phyloP scores from a whole-genome alignment of 2,888 invertebrate species.

The Cylindroiulus punctatus region DNA sequence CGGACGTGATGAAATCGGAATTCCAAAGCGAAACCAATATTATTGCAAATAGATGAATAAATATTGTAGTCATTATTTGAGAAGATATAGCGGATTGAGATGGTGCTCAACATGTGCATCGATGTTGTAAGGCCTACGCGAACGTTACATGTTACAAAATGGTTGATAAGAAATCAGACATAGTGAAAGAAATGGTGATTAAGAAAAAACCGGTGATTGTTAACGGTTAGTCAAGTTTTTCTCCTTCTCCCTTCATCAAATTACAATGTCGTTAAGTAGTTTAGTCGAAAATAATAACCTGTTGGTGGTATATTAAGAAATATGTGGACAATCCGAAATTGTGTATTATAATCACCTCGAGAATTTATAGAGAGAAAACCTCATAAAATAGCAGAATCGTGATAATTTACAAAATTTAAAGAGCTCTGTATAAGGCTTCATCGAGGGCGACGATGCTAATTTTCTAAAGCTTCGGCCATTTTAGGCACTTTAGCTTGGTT shows the following conservation, averaged over 20 bases:
- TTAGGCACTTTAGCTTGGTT: constrained; percentile 42
- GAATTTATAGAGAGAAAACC: constrained; percentile 4
- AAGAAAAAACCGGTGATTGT: background rate
- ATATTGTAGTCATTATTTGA: constrained; percentile 47
- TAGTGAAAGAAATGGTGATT: background rate
- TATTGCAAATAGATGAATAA: constrained; percentile 45
- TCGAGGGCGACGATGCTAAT: constrained; percentile 25
- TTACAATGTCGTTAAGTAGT: constrained; percentile 51
- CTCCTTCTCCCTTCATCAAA: constrained; percentile 30
- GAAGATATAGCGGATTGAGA: background rate
- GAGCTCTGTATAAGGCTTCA: constrained; percentile 14
- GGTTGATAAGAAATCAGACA: background rate
- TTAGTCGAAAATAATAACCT: constrained; percentile 27
- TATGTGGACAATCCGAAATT: constrained; percentile 47
- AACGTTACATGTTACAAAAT: constrained; percentile 26
- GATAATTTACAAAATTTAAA: constrained; percentile 42
- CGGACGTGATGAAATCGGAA: background rate
- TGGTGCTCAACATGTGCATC: background rate
- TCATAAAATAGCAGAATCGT: constrained; percentile 12
- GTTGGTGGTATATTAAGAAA: constrained; percentile 40
- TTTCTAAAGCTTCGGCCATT: constrained; percentile 40
- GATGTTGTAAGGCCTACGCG: background rate
- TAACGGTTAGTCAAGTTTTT: constrained; percentile 42
- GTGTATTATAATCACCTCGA: constrained; percentile 29
- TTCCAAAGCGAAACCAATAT: background rate